Base-by-base conservation (phyloP, 64 coral and sea anemone genomes). In the Acropora tenuis region DNA sequence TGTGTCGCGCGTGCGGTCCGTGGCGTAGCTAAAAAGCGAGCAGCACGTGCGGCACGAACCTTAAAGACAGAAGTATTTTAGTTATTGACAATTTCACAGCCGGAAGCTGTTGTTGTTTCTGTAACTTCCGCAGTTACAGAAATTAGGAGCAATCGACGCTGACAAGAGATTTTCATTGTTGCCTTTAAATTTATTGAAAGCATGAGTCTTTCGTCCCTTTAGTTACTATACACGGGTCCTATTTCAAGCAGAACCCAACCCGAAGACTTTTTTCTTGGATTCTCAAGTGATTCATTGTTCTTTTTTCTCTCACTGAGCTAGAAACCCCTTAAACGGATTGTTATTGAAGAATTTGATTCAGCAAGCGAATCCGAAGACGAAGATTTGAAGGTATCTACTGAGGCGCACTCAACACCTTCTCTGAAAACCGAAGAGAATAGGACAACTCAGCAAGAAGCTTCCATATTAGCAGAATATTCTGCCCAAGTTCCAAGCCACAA, bases 251-350 rank as follows among this genome's bases (percentile, higher is more conserved):
- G 11, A 3, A 8, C 6, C 0, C 60, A 63, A 13, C 60, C 60
- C 2, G 10, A 13, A 13, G 10, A 63, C 13, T 13, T 63, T 15
- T 12, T 12, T 12, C 13, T 10, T 63, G 10, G 60, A 15, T 55
- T 13, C 15, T 13, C 60, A 63, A 63, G 16, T 63, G 2, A 17
- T 55, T 55, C 18, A 30, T 40, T 30, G 8, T 1, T 4, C 0
- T 71, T 15, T 78, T 76, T 86, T 1, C 68, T 61, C 43, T 41
- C 45, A 1, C 0, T 6, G 10, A 18, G 0, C 10, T 78, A 94
- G 93, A 90, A 90, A 90, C 93, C 88, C 12, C 74, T 94, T 13
- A 94, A 94, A 57, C 60, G 93, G 20, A 90, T 90, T 69, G 75
- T 83, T 17, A 94, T 94, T 12, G 88, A 94, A 69, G 93, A 94